Evolutionary conservation across 2,888 invertebrate species (phyloP).

Genomic region (Tachystola acroxantha): DNA sequence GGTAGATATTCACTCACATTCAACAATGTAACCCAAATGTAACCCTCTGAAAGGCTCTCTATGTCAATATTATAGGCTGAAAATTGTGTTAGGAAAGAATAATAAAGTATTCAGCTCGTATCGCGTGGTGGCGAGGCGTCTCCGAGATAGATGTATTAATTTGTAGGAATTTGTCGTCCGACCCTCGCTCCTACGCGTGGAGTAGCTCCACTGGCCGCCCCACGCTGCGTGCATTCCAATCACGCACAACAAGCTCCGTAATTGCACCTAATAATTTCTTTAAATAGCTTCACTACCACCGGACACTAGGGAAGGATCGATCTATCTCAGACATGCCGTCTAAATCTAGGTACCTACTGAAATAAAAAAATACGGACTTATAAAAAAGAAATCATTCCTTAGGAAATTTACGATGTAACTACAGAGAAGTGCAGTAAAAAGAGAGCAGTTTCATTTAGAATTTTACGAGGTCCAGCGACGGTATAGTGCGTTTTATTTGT

Average conservation of each 20-base stretch:
- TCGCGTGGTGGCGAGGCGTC: conserved; percentile 44
- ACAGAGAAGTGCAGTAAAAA: conserved; percentile 27
- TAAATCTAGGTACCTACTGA: not conserved
- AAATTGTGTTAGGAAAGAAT: conserved; percentile 46
- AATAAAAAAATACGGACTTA: not conserved
- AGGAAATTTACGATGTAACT: conserved; percentile 9
- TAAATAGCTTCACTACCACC: conserved; percentile 53
- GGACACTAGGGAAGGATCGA: conserved; percentile 16
- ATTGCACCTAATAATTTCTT: conserved; percentile 77
- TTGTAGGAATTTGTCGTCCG: conserved; percentile 76
- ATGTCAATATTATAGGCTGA: conserved; percentile 36
- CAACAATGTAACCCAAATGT: too few relatives aligned
- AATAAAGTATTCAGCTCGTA: conserved; percentile 71
- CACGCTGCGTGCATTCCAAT: conserved; percentile 62
- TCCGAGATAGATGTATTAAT: conserved; percentile 74
- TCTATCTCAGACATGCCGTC: not conserved
- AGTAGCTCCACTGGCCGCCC: not conserved
- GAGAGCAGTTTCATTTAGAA: conserved; percentile 30
- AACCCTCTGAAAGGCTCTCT: conserved; percentile 32
- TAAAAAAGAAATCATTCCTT: too few relatives aligned
- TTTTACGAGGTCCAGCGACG: conserved; percentile 34
- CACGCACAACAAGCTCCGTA: conserved; percentile 75
- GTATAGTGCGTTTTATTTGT: conserved; percentile 42
- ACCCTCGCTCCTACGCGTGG: conserved; percentile 46
- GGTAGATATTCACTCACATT: too few relatives aligned